Evolutionary conservation across 2,797 vertebrate genomes (phyloP).

Genomic region (Lithobates pipiens): DNA sequence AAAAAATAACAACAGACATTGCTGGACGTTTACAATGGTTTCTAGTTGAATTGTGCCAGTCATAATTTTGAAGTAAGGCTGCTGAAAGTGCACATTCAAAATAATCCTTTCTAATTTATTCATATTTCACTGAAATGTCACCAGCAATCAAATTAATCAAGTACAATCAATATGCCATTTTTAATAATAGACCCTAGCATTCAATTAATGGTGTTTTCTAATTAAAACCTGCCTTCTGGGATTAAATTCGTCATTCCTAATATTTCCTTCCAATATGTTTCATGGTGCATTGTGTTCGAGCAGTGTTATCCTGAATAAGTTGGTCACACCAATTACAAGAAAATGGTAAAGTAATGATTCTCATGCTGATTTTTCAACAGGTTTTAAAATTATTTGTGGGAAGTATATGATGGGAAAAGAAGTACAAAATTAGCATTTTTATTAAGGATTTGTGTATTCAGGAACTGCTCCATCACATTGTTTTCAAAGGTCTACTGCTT

Average conservation of each 20-base stretch:
- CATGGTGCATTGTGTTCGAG: not conserved
- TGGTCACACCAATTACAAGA: not conserved
- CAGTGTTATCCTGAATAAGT: not conserved
- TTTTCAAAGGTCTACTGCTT: not conserved
- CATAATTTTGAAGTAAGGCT: not conserved
- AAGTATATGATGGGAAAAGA: not conserved
- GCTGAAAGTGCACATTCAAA: conserved; percentile 8
- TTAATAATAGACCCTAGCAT: conserved; percentile 30
- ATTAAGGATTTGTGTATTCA: not conserved
- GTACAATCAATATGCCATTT: conserved; percentile 40
- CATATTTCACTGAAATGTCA: conserved; percentile 47
- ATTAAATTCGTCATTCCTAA: conserved; percentile 38
- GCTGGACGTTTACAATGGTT: not conserved
- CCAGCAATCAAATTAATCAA: conserved; percentile 33
- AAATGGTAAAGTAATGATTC: not conserved
- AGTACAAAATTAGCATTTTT: not conserved
- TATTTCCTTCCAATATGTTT: conserved; percentile 18
- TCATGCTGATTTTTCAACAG: not conserved
- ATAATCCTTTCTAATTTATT: conserved; percentile 24
- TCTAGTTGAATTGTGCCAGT: not conserved
- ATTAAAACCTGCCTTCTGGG: conserved; percentile 37
- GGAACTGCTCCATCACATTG: not conserved
- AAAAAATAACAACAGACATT: not conserved
- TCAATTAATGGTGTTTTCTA: conserved; percentile 30
- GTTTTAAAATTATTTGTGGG: not conserved